phyloP scores from a whole-genome alignment of 2,888 invertebrate genomes.

The Bembecia ichneumoniformis region DNA sequence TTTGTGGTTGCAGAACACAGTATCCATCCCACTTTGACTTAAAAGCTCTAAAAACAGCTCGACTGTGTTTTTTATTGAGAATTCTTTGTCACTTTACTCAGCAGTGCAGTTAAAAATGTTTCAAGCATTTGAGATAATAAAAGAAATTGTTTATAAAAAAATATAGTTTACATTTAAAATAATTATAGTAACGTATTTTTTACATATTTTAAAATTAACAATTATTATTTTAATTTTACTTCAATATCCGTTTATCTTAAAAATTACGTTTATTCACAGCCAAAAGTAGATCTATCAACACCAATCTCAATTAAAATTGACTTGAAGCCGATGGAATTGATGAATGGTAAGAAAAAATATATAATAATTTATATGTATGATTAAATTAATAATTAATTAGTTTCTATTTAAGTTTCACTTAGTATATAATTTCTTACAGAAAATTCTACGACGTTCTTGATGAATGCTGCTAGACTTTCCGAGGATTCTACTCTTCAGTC shows the following conservation, averaged over 20 bases:
- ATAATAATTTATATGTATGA: not conserved
- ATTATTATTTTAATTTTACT: too few species aligned
- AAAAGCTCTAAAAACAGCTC: too few species aligned
- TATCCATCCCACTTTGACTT: too few species aligned
- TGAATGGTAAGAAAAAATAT: constrained; percentile 26
- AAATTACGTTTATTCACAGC: constrained; percentile 21
- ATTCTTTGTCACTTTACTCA: too few species aligned
- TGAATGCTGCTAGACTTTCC: constrained; percentile 32
- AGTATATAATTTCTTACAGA: constrained; percentile 19
- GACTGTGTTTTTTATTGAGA: too few species aligned
- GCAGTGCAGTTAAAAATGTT: too few species aligned
- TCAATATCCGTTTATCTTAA: not conserved
- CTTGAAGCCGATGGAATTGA: constrained; percentile 26
- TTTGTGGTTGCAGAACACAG: too few species aligned
- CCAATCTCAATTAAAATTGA: constrained; percentile 44
- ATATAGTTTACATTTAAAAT: too few species aligned
- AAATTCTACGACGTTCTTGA: constrained; percentile 20
- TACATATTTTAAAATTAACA: too few species aligned
- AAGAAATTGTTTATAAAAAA: too few species aligned
- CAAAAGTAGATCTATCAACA: constrained; percentile 46
- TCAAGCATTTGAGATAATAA: too few species aligned
- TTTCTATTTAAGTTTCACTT: not conserved
- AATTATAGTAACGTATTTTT: too few species aligned
- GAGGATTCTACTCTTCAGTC: constrained; percentile 38
- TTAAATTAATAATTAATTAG: not conserved